Base-by-base conservation (phyloP, 2,888 invertebrate species). In the Sicus ferrugineus region DNA sequence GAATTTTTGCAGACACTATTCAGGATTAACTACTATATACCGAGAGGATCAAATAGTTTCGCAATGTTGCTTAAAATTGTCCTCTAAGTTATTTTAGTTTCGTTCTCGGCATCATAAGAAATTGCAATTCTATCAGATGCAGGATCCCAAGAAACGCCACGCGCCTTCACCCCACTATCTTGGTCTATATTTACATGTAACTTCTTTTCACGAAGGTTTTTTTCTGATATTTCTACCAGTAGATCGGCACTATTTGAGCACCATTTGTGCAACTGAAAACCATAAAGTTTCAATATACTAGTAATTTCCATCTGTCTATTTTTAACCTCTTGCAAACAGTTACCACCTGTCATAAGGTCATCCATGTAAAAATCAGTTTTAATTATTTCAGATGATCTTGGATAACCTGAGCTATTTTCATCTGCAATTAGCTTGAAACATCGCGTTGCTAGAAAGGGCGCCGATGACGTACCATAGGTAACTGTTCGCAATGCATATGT, bases 41-140 rank as follows among this genome's bases (percentile, higher is more conserved):
- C 65, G 34, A 65, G 54, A 1, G 54, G 54, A 21, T 65, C 65
- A 34, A 54, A 54, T 23, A 65, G n/a, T 14, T 28, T 31, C 19
- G 65, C 21, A 23, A 54, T 54, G 1, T 34, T 31, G 9, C 46
- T 34, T 3, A 65, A 38, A 9, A 65, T 38, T 21, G 31, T 54
- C n/a, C 64, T 50, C 16, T 64, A 31, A 19, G 64, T 64, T 28
- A 46, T 46, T 61, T 21, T 38, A 4, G 19, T 19, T 5, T 61
- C 38, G n/a, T 61, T 26, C 14, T 34, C 34, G 2, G 34, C 34
- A 34, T 2, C 14, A 34, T 34, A 34, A 34, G 34, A 34, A 34
- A 34, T 34, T 34, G 34, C 34, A 34, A 34, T 34, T 34, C 34
- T 34, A 52, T 52, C 23, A 23, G 23, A 23, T 52, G 52, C 23